Conservation (phyloP, 23 tunicate species). For the Trididemnum clinides region DNA sequence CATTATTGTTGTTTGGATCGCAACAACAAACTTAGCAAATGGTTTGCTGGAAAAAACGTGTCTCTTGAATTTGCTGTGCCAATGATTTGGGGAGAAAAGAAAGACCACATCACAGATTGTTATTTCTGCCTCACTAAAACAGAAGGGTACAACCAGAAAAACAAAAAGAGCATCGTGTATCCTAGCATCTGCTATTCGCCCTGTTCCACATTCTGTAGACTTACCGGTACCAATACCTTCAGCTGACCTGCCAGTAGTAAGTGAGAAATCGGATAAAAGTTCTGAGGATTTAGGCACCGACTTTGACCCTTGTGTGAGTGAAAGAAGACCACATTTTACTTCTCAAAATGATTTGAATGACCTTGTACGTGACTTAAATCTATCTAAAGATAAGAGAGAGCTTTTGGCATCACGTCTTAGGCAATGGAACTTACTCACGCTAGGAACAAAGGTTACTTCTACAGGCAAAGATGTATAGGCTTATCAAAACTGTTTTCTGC, state of each 20-base stretch:
- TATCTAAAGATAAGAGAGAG: conserved; percentile 3
- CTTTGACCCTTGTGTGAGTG: too few species aligned
- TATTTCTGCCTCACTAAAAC: conserved; percentile 39
- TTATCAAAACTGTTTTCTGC: neutral
- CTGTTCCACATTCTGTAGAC: conserved; percentile 8
- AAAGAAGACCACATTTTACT: neutral
- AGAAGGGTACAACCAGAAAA: neutral
- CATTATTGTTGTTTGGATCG: conserved; percentile 14
- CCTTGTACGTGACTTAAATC: conserved; percentile 12
- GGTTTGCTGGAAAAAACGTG: conserved; percentile 32
- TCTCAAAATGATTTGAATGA: conserved; percentile 23
- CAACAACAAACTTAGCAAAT: neutral
- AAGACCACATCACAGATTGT: conserved; percentile 23
- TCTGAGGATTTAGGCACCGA: neutral
- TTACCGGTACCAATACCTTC: conserved; percentile 12
- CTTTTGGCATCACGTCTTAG: neutral
- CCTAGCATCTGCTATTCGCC: conserved; percentile 24
- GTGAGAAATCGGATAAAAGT: neutral
- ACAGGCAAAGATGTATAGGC: neutral
- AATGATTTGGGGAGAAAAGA: conserved; percentile 33
- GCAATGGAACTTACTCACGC: conserved; percentile 31
- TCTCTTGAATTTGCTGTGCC: conserved; percentile 14
- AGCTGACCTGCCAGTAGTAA: neutral
- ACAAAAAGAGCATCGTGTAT: neutral
- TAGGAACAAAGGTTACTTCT: conserved; percentile 24